Base-by-base conservation (phyloP, 2,113 vertebrate genomes). In the Rhadina sibilatrix region DNA sequence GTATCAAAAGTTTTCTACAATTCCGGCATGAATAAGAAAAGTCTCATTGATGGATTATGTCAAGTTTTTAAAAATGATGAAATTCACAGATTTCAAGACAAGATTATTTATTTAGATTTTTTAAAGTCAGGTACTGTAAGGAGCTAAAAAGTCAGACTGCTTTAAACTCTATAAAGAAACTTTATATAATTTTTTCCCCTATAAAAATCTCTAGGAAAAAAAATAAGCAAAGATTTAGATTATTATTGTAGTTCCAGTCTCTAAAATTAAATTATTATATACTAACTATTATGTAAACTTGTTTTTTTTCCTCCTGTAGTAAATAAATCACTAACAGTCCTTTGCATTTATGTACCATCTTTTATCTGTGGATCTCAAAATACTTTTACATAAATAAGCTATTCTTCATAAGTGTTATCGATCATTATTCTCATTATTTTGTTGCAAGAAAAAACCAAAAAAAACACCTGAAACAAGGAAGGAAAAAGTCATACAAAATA, bases 331-430 rank as follows among this genome's bases (percentile, higher is more conserved):
- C 40, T 69, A 81, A 82, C 42, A 89, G 71, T 85, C 84, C 70
- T 95, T 88, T 82, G 23, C 63, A 54, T 56, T 44, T 85, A 49
- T 30, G 28, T 37, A 61, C 89, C 35, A 72, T 78, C 61, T 90
- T 96, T 89, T 93, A 94, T 87, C 82, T 94, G 91, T 47, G 78
- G 94, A 96, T 96, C 91, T 87, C 71, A 96, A 94, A 92, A 84
- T 77, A 87, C 65, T 68, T 66, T 56, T 77, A 47, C 44, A 14
- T 33, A 46, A 85, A 77, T 87, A 80, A 68, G 24, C 38, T 53
- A 19, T 52, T n/a, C 19, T 59, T 82, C 46, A 46, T 40, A 77
- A 30, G 42, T 57, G 35, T 21, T 59, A 74, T 8, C 16, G 12
- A 44, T 59, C 18, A 64, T 60, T 81, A 74, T 38, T 88, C 38